Base-by-base conservation (phyloP, 2,888 invertebrate genomes). In the Eudemis profundana region DNA sequence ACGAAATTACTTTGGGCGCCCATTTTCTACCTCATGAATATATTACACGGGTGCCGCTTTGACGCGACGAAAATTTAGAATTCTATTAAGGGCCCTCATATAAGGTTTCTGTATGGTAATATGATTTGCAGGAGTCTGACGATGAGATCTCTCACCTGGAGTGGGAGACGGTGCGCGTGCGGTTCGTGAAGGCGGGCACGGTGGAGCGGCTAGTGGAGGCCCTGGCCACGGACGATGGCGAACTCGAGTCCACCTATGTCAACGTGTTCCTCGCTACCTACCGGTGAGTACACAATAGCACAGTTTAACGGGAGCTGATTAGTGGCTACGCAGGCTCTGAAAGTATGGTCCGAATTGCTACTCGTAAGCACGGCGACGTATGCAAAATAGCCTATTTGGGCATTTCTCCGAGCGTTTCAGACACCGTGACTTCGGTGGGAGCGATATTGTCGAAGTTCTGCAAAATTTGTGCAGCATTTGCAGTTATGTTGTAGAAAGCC, bases 161-260 rank as follows among this genome's bases (percentile, higher is more conserved):
- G 95, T 99, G 99, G 99, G 98, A 99, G 93, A 98, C 98, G 42
- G 98, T 98, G 71, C 95, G 98, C 71, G 98, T 98, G 69, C 95
- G 98, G 67, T 97, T 98, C 83, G 95, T 99, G 73, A 99, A 99
- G 92, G 98, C 98, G 14, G 99, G 98, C 62, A 98, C 98, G 2
- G 94, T 99, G 74, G 96, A 97, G 81, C 95, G 96, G 77, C 94
- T 99, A 70, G 98, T 99, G 64, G 98, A 98, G 88, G 97, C 97
- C 66, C 93, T 99, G 74, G 97, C 97, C 69, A 97, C 97, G 63
- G 98, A 98, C 85, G 97, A 98, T 79, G 98, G 98, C 47, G 98
- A 98, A 88, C 93, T 99, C 77, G 99, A 99, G 93, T 98, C 98
- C 68, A 98, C 98, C 33, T 98, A 99, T 89, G 97, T 99, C 87